phyloP scores from a whole-genome alignment of 2,797 vertebrate species.

The Gorsachius magnificus region DNA sequence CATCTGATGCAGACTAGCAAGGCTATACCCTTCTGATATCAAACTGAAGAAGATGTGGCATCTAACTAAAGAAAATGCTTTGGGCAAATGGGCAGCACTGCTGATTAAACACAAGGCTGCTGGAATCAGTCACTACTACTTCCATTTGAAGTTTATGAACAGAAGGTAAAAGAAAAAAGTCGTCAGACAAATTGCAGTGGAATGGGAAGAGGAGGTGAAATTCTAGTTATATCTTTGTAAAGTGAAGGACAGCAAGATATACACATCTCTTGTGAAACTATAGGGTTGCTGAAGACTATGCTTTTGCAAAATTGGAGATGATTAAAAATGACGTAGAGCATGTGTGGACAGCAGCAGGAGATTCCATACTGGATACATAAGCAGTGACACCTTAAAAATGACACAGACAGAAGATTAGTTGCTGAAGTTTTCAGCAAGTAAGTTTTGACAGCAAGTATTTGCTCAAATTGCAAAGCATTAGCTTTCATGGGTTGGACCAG shows the following conservation, averaged over 20 bases:
- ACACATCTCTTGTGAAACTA: not conserved
- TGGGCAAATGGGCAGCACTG: not conserved
- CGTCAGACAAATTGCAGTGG: not conserved
- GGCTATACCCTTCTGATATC: not conserved
- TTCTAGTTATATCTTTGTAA: not conserved
- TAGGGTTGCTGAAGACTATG: not conserved
- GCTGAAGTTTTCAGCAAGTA: not conserved
- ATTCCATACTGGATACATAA: not conserved
- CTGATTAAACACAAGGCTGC: not conserved
- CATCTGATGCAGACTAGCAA: not conserved
- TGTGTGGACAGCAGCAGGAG: not conserved
- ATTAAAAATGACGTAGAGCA: not conserved
- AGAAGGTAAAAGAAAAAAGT: not conserved
- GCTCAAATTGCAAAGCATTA: not conserved
- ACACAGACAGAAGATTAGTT: not conserved
- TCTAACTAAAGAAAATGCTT: not conserved
- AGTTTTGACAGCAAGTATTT: not conserved
- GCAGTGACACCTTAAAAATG: not conserved
- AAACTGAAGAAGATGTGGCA: not conserved
- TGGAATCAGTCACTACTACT: not conserved
- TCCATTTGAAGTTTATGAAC: conserved; percentile 11
- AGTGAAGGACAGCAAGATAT: not conserved
- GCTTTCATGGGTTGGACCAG: not conserved
- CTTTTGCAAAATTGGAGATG: not conserved
- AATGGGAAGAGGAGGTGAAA: not conserved